Evolutionary conservation across 2,113 vertebrate genomes (phyloP).

Genomic region (Sinocyclocheilus grahami): DNA sequence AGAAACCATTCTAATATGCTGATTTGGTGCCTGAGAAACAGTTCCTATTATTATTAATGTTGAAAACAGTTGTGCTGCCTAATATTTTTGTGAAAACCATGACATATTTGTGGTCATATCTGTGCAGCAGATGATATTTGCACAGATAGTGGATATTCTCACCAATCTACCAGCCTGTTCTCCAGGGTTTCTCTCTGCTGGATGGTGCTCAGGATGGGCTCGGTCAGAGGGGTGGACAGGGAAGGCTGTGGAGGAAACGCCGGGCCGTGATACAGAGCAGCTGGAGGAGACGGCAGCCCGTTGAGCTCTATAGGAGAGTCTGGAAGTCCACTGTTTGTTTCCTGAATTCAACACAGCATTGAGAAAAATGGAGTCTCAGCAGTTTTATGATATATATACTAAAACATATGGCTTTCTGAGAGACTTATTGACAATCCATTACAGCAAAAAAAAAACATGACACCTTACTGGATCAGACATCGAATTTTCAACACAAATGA

Average conservation of each 20-base stretch:
- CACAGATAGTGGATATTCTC: constrained; percentile 58
- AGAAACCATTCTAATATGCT: background rate
- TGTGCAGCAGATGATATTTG: background rate
- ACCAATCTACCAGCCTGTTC: constrained; percentile 85
- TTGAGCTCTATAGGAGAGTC: constrained; percentile 81
- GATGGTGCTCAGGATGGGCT: constrained; percentile 69
- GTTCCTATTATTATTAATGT: background rate
- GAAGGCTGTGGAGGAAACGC: constrained; percentile 78
- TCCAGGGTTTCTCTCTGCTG: constrained; percentile 79
- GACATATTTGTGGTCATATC: background rate
- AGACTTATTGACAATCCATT: background rate
- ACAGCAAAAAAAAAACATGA: background rate
- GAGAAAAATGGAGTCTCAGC: background rate
- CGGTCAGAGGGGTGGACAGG: constrained; percentile 63
- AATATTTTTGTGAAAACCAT: background rate
- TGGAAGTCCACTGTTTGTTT: constrained; percentile 64
- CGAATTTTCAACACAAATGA: background rate
- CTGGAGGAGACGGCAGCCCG: constrained; percentile 72
- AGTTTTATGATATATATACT: constrained; percentile 1
- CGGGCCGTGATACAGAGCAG: constrained; percentile 79
- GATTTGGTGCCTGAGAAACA: background rate
- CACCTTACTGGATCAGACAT: background rate
- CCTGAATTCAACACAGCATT: constrained; percentile 64
- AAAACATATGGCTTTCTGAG: background rate
- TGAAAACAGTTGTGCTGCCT: background rate